Percentiles rank a stretch among this genome's conserved stretches.
Evolutionary conservation across 2,113 vertebrate genomes (phyloP).

Genomic region (Anarrhichthys ocellatus): DNA sequence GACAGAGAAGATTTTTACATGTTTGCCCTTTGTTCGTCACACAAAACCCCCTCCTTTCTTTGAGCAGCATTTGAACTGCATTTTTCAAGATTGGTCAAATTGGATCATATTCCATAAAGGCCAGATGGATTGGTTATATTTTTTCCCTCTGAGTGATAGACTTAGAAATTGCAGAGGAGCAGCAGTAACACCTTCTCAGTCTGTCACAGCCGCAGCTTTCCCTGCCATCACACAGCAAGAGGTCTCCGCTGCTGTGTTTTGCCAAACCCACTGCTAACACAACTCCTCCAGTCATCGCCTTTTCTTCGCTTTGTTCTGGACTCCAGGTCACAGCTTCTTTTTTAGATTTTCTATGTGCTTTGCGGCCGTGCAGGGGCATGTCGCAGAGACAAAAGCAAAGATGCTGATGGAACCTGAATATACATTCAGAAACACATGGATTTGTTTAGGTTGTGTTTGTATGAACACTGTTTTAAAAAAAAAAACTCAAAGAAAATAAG

Average conservation of each 20-base stretch:
- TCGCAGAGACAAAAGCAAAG: constrained; percentile 43
- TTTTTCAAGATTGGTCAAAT: neutral
- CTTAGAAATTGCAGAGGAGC: constrained; percentile 65
- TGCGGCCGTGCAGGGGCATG: neutral
- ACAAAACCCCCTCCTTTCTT: neutral
- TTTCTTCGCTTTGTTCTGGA: constrained; percentile 42
- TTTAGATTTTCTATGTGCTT: constrained; percentile 53
- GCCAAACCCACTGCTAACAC: constrained; percentile 51
- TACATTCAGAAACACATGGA: neutral
- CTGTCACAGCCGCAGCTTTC: constrained; percentile 66
- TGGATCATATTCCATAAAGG: constrained; percentile 37
- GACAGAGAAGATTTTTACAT: neutral
- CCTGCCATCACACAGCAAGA: constrained; percentile 54
- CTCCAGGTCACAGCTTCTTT: constrained; percentile 38
- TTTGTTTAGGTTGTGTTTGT: neutral
- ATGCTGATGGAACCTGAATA: neutral
- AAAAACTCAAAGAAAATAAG: neutral
- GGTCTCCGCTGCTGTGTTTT: constrained; percentile 40
- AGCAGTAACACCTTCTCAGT: constrained; percentile 71
- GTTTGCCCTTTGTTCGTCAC: neutral
- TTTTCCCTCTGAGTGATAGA: constrained; percentile 58
- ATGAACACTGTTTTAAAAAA: neutral
- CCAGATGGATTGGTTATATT: constrained; percentile 65
- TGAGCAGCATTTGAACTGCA: constrained; percentile 8
- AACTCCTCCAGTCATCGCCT: constrained; percentile 47